Conservation (phyloP, 2,113 vertebrate species). For the Falco punctatus region DNA sequence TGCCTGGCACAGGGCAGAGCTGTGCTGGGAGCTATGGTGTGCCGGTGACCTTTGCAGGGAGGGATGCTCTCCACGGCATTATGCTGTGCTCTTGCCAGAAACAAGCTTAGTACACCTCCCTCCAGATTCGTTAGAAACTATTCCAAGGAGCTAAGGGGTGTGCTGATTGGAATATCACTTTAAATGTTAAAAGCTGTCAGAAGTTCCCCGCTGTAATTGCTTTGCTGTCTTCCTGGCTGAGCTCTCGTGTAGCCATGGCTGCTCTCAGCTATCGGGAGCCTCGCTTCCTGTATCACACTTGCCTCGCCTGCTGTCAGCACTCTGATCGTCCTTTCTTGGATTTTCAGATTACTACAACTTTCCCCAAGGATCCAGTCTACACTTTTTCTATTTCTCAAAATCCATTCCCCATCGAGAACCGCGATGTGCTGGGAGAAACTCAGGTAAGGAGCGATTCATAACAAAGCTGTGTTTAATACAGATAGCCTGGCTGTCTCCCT, state of each 20-base stretch:
- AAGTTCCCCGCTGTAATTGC: neutral
- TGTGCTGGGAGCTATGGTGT: neutral
- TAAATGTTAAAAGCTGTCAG: neutral
- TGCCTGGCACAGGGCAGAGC: neutral
- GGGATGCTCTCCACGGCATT: neutral
- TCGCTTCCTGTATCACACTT: neutral
- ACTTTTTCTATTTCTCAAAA: slow-evolving; percentile 92
- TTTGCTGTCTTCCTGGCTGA: neutral
- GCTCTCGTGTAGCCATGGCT: rapidly evolving
- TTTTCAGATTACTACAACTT: slow-evolving; percentile 94
- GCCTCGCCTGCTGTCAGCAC: neutral
- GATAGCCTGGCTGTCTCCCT: neutral
- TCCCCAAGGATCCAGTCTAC: slow-evolving; percentile 97
- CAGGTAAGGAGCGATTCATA: slow-evolving; percentile 77
- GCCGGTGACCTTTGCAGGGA: neutral
- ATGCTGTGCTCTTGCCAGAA: neutral
- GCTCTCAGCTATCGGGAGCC: neutral
- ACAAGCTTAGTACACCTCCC: neutral
- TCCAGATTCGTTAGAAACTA: neutral
- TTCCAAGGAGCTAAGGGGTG: neutral
- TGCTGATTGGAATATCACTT: neutral
- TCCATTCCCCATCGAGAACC: slow-evolving; percentile 95
- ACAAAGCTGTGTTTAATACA: rapidly evolving
- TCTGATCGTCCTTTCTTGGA: neutral
- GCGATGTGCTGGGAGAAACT: slow-evolving; percentile 92